Conservation (phyloP, 2,113 vertebrate genomes). For the Lasiurus borealis region DNA sequence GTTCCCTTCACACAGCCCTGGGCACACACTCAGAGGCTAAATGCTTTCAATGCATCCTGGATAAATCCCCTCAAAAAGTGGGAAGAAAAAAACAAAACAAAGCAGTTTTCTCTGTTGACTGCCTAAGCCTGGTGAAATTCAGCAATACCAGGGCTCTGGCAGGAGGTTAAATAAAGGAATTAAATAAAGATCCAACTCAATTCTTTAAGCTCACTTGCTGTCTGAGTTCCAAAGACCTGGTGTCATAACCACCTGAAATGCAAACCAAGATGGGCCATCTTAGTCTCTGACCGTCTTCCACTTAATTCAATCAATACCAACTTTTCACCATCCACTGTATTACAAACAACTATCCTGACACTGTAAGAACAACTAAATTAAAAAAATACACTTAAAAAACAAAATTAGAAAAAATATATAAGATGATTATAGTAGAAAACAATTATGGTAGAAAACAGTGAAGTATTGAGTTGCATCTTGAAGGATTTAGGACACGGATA, state of each 20-base stretch:
- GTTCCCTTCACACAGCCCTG: slow-evolving; percentile 69
- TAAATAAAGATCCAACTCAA: slow-evolving; percentile 51
- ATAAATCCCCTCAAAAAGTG: slow-evolving; percentile 49
- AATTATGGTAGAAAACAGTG: not conserved
- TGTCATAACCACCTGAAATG: slow-evolving; percentile 48
- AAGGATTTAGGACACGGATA: not conserved
- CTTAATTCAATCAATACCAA: not conserved
- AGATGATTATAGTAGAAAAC: not conserved
- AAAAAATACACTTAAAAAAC: not conserved
- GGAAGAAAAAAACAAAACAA: not conserved
- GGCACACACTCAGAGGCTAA: slow-evolving; percentile 70
- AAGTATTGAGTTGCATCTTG: not conserved
- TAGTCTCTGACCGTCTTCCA: slow-evolving; percentile 27
- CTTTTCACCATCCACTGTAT: not conserved
- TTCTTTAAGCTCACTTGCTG: slow-evolving; percentile 36
- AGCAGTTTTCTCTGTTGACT: slow-evolving; percentile 65
- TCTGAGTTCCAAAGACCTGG: slow-evolving; percentile 15
- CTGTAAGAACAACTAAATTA: not conserved
- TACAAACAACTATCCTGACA: not conserved
- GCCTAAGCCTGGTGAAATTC: slow-evolving; percentile 28
- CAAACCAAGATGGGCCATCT: not conserved
- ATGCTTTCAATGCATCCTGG: slow-evolving; percentile 50
- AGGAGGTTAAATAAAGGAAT: slow-evolving; percentile 39
- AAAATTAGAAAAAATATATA: not conserved
- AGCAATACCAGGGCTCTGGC: slow-evolving; percentile 10